Base-by-base conservation (phyloP, 2,797 vertebrate genomes). In the Onychomys arenicola region DNA sequence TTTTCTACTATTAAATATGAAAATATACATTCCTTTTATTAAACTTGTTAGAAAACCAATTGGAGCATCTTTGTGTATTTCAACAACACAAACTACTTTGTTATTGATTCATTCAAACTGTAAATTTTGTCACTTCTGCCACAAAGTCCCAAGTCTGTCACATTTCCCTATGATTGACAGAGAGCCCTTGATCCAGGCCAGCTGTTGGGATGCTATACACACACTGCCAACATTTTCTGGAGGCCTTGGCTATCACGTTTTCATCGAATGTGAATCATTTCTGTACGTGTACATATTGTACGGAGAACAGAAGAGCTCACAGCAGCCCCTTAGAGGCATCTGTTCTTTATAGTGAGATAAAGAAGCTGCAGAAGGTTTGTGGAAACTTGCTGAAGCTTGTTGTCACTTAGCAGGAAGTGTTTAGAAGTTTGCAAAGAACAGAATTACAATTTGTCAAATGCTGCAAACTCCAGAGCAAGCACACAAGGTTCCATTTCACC, bases 371-470 rank as follows among this genome's bases (percentile, higher is more conserved):
- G 98, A 99, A 99, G 98, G 98, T 98, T 98, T 99, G 98, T 98
- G 98, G 98, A 99, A 98, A 98, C 98, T 98, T 98, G 98, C 98
- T 98, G 98, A 99, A 98, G 98, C 98, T 98, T 99, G 98, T 98
- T 99, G 98, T 98, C 98, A 99, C 98, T 99, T 99, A 98, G 98
- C 98, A 98, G 98, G 98, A 99, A 99, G 98, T 98, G 98, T 98
- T 99, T 98, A 98, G 98, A 98, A 99, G 98, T 98, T 99, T 98
- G 98, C 97, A 95, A 99, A 98, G 98, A 98, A 98, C 98, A 98
- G 98, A 99, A 98, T 99, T 98, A 98, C 98, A 98, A 98, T 98
- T 99, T 98, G 98, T 98, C 98, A 98, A 98, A 98, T 97, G 98
- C 96, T 98, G 98, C 98, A 99, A 98, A 98, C 98, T 98, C 98